Conservation (phyloP, 2,888 invertebrate genomes). For the Nomada fucata region DNA sequence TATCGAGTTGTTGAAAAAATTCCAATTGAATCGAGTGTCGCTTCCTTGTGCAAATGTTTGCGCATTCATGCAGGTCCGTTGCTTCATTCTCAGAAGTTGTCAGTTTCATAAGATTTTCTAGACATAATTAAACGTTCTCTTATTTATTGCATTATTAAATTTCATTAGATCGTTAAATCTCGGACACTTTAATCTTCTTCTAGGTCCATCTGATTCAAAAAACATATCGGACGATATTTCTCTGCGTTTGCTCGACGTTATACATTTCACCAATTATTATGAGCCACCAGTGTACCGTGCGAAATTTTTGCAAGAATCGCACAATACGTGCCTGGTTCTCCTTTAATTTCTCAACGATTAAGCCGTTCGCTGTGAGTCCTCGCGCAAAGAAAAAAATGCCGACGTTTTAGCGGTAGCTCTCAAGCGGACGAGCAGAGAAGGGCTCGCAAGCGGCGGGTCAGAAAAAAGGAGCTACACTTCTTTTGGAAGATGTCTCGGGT, state of each 20-base stretch:
- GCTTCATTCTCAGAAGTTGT: neutral
- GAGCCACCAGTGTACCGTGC: no score
- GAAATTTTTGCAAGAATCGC: no score
- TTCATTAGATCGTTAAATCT: neutral
- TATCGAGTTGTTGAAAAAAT: neutral
- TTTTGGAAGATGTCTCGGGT: constrained; percentile 43
- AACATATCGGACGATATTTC: neutral
- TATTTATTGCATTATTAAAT: neutral
- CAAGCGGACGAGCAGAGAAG: neutral
- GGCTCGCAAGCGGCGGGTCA: constrained; percentile 3
- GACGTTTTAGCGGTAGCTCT: constrained; percentile 19
- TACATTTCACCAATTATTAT: neutral
- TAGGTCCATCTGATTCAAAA: neutral
- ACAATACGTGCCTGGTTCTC: no score
- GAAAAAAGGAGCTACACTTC: constrained; percentile 46
- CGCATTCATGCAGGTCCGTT: no score
- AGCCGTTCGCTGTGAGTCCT: neutral
- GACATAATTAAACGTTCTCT: neutral
- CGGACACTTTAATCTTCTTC: no score
- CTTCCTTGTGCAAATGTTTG: no score
- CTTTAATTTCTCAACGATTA: constrained; percentile 18
- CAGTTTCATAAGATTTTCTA: neutral
- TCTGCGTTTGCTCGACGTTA: neutral
- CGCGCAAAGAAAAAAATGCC: constrained; percentile 13
- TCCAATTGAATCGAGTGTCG: neutral